Percentiles rank a stretch among this genome's conserved stretches.
Evolutionary conservation across 2,113 vertebrate genomes (phyloP).

Genomic region (Stictonetta naevosa): DNA sequence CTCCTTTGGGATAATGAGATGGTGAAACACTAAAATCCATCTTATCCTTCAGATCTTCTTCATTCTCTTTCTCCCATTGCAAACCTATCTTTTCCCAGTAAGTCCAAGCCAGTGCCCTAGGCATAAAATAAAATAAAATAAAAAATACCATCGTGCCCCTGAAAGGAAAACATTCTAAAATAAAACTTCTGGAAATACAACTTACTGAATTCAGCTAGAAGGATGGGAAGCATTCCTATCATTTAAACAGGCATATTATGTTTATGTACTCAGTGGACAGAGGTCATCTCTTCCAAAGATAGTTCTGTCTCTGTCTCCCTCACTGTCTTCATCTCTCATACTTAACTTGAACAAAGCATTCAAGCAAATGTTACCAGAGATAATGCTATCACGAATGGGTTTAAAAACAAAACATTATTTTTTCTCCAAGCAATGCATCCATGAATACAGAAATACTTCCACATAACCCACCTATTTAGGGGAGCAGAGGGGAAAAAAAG

Average conservation of each 20-base stretch:
- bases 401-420: not conserved
- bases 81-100: conserved; percentile 89
- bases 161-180: not conserved
- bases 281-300: not conserved
- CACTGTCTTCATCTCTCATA: not conserved
- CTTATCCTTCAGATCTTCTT: conserved; percentile 95
- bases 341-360: not conserved
- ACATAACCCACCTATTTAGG: not conserved
- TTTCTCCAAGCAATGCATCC: not conserved
- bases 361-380: not conserved
- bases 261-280: not conserved
- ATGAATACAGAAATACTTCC: not conserved
- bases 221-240: not conserved
- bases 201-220: not conserved
- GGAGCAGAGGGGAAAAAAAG: rapidly evolving
- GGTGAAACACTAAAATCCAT: conserved; percentile 86
- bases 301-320: not conserved
- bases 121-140: not conserved
- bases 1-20: conserved; percentile 83
- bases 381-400: not conserved
- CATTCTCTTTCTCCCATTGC: conserved; percentile 97
- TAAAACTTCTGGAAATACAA: not conserved
- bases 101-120: conserved; percentile 81
- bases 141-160: not conserved
- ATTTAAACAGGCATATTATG: not conserved